Percentiles rank a stretch among this genome's conserved stretches.
phyloP scores from a whole-genome alignment of 2,797 vertebrate species.

The Hyperoplus immaculatus region DNA sequence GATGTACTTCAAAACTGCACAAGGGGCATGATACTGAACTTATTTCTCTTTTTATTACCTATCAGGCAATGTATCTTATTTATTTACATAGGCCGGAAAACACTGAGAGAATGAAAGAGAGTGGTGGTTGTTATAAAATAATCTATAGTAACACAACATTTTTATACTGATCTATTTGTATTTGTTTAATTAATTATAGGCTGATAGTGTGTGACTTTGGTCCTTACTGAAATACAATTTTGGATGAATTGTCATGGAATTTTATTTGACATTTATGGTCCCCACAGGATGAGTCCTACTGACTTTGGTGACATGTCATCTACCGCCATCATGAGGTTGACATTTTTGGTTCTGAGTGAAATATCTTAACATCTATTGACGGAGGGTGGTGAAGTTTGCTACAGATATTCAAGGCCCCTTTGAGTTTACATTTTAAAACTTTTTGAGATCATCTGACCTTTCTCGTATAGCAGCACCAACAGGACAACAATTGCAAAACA shows the following conservation, averaged over 20 bases:
- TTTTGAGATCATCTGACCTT: no score
- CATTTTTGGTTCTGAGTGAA: background rate
- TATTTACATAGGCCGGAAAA: constrained; percentile 51
- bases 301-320: background rate
- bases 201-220: background rate
- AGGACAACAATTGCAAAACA: no score
- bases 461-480: no score
- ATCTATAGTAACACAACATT: constrained; percentile 8
- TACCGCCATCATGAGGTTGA: background rate
- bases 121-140: constrained; percentile 24
- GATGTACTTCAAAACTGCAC: constrained; percentile 72
- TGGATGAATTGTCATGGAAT: background rate
- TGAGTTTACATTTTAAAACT: no score
- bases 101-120: constrained; percentile 32
- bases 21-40: constrained; percentile 61
- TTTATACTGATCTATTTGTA: constrained; percentile 1
- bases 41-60: constrained; percentile 59
- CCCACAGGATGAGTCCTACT: background rate
- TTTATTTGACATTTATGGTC: background rate
- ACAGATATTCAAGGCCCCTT: no score
- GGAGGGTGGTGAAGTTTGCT: no score
- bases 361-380: background rate
- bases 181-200: background rate
- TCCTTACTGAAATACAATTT: background rate
- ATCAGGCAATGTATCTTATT: constrained; percentile 44